phyloP scores from a whole-genome alignment of 1,140 invertebrate species.

The Habropoda laboriosa region DNA sequence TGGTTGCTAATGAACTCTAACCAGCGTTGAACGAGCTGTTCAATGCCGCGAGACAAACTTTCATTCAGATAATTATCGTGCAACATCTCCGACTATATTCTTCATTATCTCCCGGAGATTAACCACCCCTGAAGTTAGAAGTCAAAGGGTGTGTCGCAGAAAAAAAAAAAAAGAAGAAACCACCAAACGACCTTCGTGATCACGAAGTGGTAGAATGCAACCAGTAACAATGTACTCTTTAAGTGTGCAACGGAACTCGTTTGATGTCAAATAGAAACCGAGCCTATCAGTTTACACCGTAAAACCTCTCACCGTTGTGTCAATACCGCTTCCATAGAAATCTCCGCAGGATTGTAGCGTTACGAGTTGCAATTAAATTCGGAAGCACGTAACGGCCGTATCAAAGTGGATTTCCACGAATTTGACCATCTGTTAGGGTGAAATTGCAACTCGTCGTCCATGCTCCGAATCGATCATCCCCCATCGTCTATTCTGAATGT shows the following conservation, averaged over 20 bases:
- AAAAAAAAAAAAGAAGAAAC: too few species aligned
- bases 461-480: not conserved
- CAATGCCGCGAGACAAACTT: not conserved
- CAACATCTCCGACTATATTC: not conserved
- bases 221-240: not conserved
- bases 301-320: not conserved
- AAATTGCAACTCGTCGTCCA: not conserved
- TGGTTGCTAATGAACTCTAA: not conserved
- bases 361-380: slow-evolving; percentile 6
- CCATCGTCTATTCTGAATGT: not conserved
- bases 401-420: not conserved
- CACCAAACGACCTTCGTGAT: too few species aligned
- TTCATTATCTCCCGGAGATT: not conserved
- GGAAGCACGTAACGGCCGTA: not conserved
- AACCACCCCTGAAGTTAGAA: not conserved
- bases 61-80: slow-evolving; percentile 32
- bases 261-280: not conserved
- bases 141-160: not conserved
- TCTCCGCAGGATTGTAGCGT: not conserved
- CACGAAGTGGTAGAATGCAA: too few species aligned
- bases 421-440: too few species aligned
- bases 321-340: not conserved
- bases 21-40: not conserved
- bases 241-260: not conserved
- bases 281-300: not conserved